Evolutionary conservation across 2,888 invertebrate species (phyloP).

Genomic region (Apoderus coryli): DNA sequence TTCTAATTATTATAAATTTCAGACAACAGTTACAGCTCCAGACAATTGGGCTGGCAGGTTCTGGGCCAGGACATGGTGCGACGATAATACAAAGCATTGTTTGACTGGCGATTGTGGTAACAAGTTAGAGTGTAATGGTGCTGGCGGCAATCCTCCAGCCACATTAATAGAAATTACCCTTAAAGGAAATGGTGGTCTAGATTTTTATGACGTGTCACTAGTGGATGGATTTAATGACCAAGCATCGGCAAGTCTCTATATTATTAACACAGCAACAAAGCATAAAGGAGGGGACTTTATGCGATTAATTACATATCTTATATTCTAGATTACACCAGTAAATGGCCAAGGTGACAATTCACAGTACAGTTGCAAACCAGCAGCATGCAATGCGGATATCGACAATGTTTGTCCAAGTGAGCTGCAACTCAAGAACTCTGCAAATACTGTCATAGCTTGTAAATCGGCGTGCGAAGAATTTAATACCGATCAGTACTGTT

Average conservation of each 20-base stretch:
- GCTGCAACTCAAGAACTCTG: conserved; percentile 21
- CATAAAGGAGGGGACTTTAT: too few species aligned
- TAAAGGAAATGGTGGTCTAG: conserved; percentile 27
- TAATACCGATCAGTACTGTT: conserved; percentile 35
- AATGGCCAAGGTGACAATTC: conserved; percentile 24
- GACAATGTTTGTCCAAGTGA: conserved; percentile 31
- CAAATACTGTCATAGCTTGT: conserved; percentile 29
- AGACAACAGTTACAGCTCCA: conserved; percentile 19
- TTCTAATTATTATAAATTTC: too few species aligned
- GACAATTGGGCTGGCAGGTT: conserved; percentile 32
- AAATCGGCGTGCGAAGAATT: conserved; percentile 35
- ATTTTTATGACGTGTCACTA: conserved; percentile 36
- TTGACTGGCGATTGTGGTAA: conserved; percentile 32
- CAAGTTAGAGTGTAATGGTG: conserved; percentile 31
- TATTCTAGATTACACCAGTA: conserved; percentile 23
- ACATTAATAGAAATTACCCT: conserved; percentile 34
- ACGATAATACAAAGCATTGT: conserved; percentile 24
- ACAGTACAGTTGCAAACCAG: conserved; percentile 29
- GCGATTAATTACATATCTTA: too few species aligned
- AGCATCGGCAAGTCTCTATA: conserved; percentile 25
- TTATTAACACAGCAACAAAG: too few species aligned
- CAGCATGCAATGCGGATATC: conserved; percentile 27
- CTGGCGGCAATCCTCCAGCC: conserved; percentile 32
- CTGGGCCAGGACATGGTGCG: conserved; percentile 35
- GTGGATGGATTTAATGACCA: conserved; percentile 37